Evolutionary conservation across 53 echinoderm and acorn worm genomes (phyloP).

Genomic region (Mesocentrotus franciscanus): DNA sequence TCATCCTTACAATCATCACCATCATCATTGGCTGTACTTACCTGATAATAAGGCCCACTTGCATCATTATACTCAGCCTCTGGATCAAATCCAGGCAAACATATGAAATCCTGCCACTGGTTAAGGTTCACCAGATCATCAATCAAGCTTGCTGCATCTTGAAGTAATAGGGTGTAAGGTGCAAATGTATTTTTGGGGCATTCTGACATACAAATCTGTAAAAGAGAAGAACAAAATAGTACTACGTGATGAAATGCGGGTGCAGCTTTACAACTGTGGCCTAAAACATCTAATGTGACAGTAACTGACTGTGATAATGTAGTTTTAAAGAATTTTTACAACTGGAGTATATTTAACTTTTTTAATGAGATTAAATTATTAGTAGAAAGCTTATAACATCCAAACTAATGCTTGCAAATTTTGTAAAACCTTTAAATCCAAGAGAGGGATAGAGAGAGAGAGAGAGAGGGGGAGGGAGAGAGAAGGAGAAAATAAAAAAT

Average conservation of each 20-base stretch:
- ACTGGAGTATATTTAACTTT: too few relatives aligned
- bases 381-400: too few relatives aligned
- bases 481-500: too few relatives aligned
- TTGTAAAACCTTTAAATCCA: too few relatives aligned
- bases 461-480: too few relatives aligned
- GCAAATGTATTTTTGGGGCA: slow-evolving; percentile 73
- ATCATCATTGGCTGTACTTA: background rate
- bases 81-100: slow-evolving; percentile 73
- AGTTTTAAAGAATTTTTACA: too few relatives aligned
- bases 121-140: slow-evolving; percentile 14
- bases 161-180: slow-evolving; percentile 69
- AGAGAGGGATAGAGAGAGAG: too few relatives aligned
- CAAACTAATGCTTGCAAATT: too few relatives aligned
- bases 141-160: slow-evolving; percentile 38
- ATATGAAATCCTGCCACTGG: slow-evolving; percentile 69
- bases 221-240: background rate
- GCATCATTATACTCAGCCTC: slow-evolving; percentile 65
- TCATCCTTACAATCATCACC: too few relatives aligned
- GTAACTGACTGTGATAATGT: too few relatives aligned
- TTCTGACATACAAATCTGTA: slow-evolving; percentile 74
- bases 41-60: slow-evolving; percentile 54
- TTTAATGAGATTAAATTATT: too few relatives aligned
- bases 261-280: background rate
- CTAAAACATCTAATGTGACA: too few relatives aligned
- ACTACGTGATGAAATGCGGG: background rate